phyloP scores from a whole-genome alignment of 35 echinoderm and acorn worm genomes.

The Diadema setosum region DNA sequence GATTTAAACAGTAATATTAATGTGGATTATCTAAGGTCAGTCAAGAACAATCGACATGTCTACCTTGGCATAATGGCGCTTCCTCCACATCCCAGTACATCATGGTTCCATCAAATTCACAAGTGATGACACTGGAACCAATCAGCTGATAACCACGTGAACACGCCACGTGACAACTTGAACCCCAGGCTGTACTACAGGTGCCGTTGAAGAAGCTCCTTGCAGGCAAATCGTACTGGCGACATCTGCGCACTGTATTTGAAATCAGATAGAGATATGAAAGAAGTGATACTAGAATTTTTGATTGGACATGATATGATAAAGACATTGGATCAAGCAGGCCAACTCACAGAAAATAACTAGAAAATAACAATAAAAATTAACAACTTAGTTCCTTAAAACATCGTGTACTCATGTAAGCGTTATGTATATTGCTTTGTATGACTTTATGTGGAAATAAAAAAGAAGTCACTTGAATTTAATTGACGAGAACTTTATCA shows the following conservation, averaged over 20 bases:
- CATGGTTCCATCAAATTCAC: background rate
- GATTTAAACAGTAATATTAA: no score
- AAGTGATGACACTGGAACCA: background rate
- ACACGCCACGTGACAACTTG: background rate
- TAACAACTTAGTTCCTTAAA: no score
- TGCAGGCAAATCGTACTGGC: background rate
- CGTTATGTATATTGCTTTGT: no score
- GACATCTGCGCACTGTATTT: background rate
- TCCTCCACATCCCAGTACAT: background rate
- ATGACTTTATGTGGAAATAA: no score
- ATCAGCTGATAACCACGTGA: background rate
- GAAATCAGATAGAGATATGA: background rate
- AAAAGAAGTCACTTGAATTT: no score
- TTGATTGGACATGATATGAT: no score
- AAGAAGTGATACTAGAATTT: no score
- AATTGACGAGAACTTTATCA: no score
- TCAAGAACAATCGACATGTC: background rate
- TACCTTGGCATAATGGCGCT: background rate
- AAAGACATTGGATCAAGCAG: no score
- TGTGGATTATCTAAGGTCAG: background rate
- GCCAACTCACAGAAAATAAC: no score
- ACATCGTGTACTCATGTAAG: no score
- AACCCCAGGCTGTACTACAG: background rate
- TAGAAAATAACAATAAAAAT: no score
- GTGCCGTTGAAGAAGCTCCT: background rate